Percentiles rank a stretch among this genome's conserved stretches.
phyloP scores from a whole-genome alignment of 2,113 vertebrate species.

The Cromileptes altivelis region DNA sequence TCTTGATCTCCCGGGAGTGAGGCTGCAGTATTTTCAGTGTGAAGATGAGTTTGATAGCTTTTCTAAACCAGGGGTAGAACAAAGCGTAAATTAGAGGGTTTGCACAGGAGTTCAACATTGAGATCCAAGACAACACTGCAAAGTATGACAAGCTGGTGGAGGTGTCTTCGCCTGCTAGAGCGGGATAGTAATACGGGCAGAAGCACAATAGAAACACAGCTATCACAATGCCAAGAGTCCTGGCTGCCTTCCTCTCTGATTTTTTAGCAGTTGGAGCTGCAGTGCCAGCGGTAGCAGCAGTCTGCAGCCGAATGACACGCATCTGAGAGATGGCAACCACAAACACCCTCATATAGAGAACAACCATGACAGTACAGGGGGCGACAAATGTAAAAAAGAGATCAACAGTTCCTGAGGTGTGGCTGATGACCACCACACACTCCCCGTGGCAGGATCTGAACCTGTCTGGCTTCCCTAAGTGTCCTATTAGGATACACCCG shows the following conservation, averaged over 20 bases:
- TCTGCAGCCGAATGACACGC: constrained; percentile 50
- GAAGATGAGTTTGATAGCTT: constrained; percentile 70
- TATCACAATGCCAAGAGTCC: constrained; percentile 61
- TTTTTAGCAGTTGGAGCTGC: neutral
- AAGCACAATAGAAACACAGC: constrained; percentile 59
- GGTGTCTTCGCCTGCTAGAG: constrained; percentile 19
- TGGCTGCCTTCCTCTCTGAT: constrained; percentile 68
- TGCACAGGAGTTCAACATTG: constrained; percentile 50
- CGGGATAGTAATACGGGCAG: constrained; percentile 55
- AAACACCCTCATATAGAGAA: constrained; percentile 68
- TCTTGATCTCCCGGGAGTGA: too few species aligned
- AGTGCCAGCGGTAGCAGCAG: fast-evolving
- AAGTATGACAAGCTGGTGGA: constrained; percentile 16
- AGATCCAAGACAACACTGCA: constrained; percentile 41
- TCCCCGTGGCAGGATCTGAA: constrained; percentile 50
- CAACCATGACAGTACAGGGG: constrained; percentile 58
- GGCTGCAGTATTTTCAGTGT: constrained; percentile 43
- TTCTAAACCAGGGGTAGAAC: constrained; percentile 74
- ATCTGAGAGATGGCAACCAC: constrained; percentile 60
- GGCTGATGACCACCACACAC: constrained; percentile 53
- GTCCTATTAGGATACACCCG: constrained; percentile 16
- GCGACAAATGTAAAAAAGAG: constrained; percentile 44
- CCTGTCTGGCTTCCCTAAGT: constrained; percentile 10
- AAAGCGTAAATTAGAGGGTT: constrained; percentile 71
- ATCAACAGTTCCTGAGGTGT: constrained; percentile 6